Evolutionary conservation across 2,888 invertebrate species (phyloP).

Genomic region (Tetragonula carbonaria): DNA sequence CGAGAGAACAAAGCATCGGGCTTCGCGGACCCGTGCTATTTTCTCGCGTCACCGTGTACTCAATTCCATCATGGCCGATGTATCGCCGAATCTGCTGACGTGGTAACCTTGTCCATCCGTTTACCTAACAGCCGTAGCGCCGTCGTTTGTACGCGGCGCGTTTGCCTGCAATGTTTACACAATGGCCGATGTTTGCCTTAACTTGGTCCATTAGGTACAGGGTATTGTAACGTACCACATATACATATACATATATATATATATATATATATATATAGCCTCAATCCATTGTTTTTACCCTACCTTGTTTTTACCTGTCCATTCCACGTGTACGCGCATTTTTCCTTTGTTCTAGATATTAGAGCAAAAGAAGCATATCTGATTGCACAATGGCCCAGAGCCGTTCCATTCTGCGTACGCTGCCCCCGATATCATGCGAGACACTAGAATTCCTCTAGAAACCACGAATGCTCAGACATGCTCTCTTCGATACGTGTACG

Average conservation of each 20-base stretch:
- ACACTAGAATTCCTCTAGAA: constrained; percentile 53
- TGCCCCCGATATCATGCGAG: constrained; percentile 51
- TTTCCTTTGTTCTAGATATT: constrained; percentile 20
- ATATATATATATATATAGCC: too few species aligned
- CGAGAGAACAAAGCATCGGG: constrained; percentile 56
- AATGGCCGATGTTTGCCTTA: not conserved
- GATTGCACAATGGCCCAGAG: constrained; percentile 58
- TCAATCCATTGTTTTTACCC: not conserved
- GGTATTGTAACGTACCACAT: not conserved
- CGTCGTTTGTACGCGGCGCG: not conserved
- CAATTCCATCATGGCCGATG: constrained; percentile 74
- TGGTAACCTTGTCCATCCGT: constrained; percentile 54
- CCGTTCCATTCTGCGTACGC: constrained; percentile 62
- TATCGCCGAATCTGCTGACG: constrained; percentile 62
- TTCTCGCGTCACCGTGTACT: constrained; percentile 52
- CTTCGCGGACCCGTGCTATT: constrained; percentile 57
- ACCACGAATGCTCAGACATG: constrained; percentile 34
- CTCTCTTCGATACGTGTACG: constrained; percentile 46
- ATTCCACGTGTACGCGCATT: not conserved
- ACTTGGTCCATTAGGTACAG: not conserved
- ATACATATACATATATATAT: too few species aligned
- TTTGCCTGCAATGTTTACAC: constrained; percentile 14
- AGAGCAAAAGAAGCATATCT: constrained; percentile 22
- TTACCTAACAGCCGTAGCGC: constrained; percentile 3
- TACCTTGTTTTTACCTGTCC: not conserved